phyloP scores from a whole-genome alignment of 2,888 invertebrate genomes.

The Sericinus montela region DNA sequence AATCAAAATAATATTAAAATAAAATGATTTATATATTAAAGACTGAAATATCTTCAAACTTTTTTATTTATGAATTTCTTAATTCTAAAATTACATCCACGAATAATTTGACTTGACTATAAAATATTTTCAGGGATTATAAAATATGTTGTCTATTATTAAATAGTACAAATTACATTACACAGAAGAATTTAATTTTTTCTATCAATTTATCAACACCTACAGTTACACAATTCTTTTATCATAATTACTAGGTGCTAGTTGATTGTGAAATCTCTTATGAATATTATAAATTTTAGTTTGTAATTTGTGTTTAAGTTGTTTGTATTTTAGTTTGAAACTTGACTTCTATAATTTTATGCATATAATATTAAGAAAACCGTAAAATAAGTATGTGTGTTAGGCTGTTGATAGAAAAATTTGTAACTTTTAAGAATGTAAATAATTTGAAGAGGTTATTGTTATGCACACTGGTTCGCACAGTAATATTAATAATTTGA shows the following conservation, averaged over 20 bases:
- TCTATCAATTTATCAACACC: neutral
- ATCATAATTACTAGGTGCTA: slow-evolving; percentile 55
- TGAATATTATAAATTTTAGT: slow-evolving; percentile 35
- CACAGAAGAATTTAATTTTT: slow-evolving; percentile 31
- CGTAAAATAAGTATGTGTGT: neutral
- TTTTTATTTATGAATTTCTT: neutral
- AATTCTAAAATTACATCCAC: too few relatives aligned
- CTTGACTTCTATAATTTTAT: slow-evolving; percentile 15
- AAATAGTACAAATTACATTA: slow-evolving; percentile 48
- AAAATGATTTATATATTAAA: slow-evolving; percentile 27
- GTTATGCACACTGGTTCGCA: slow-evolving; percentile 55
- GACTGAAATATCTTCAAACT: slow-evolving; percentile 34
- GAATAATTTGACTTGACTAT: neutral
- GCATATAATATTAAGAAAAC: neutral
- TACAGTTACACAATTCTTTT: slow-evolving; percentile 16
- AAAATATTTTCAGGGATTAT: neutral
- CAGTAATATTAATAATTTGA: slow-evolving; percentile 37
- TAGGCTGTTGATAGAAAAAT: slow-evolving; percentile 7
- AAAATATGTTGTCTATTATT: slow-evolving; percentile 40
- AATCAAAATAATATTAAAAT: neutral
- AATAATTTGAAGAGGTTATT: slow-evolving; percentile 22
- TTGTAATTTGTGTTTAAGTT: too few relatives aligned
- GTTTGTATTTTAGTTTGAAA: too few relatives aligned
- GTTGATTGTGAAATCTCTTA: slow-evolving; percentile 51
- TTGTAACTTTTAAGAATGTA: slow-evolving; percentile 11